These are phyloP conservation scores for Limnephilus rhombicus DNA, from an alignment of 2,888 invertebrate species.

Conservation along the genomic window DNA sequence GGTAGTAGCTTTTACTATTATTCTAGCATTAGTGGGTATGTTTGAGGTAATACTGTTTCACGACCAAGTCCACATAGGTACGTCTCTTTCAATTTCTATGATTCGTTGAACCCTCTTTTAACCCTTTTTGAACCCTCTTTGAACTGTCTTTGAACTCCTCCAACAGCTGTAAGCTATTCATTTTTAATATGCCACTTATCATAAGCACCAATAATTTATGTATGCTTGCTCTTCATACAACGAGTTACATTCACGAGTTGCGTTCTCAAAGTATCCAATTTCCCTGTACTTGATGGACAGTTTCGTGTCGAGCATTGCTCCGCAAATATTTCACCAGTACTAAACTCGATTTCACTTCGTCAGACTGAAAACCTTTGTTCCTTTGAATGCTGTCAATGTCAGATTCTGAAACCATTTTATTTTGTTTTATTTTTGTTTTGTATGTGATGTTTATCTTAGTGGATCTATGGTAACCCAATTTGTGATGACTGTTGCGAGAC, in stretches of 20 bases:
- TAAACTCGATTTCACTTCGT: neutral
- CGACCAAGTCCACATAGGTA: neutral
- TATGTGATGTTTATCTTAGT: too few relatives aligned
- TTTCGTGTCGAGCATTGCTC: neutral
- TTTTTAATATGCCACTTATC: neutral
- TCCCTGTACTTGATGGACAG: neutral
- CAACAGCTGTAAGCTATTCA: neutral
- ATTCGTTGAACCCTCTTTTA: neutral
- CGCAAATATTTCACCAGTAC: neutral
- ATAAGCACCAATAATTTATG: neutral
- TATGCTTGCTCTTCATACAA: neutral
- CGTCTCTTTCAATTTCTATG: neutral
- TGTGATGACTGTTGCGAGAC: too few relatives aligned
- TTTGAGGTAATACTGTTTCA: too few relatives aligned
- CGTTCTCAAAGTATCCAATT: slow-evolving; percentile 6
- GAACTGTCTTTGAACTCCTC: neutral
- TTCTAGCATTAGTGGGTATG: too few relatives aligned
- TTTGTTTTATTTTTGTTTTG: neutral
- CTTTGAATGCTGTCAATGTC: neutral
- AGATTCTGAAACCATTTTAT: neutral
- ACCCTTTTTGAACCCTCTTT: neutral
- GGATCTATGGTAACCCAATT: too few relatives aligned
- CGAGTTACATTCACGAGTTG: neutral
- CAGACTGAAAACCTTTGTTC: neutral
- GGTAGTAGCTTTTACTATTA: too few relatives aligned